A percentile compares a stretch with the other conserved stretches of the same genome.
Evolutionary conservation across 2,888 invertebrate genomes (phyloP).

Genomic region (Criorhina ranunculi): DNA sequence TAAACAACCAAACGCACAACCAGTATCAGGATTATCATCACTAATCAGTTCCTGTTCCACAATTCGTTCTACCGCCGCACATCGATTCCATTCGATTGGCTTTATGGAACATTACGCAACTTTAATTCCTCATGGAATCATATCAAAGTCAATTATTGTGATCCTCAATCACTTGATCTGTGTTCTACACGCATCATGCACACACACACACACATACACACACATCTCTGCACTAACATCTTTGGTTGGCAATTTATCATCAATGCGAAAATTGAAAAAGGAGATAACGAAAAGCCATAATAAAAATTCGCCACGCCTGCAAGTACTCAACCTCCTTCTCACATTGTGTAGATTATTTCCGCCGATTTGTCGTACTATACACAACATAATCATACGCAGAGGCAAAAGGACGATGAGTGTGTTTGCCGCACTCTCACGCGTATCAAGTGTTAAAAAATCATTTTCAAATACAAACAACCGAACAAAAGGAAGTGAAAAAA

Average conservation of each 20-base stretch:
- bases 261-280: conserved; percentile 61
- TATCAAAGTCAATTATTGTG: conserved; percentile 62
- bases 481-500: neutral
- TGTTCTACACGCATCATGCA: conserved; percentile 35
- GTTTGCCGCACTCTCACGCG: neutral
- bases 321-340: conserved; percentile 27
- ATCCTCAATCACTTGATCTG: conserved; percentile 50
- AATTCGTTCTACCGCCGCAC: conserved; percentile 50
- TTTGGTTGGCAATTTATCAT: conserved; percentile 58
- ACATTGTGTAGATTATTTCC: conserved; percentile 51
- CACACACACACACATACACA: neutral
- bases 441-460: conserved; percentile 56
- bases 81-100: conserved; percentile 61
- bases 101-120: conserved; percentile 47
- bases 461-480: conserved; percentile 49
- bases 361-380: conserved; percentile 49
- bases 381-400: conserved; percentile 24
- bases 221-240: conserved; percentile 11
- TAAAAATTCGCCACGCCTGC: conserved; percentile 58
- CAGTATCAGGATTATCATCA: neutral
- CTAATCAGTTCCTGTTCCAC: neutral
- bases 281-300: conserved; percentile 62
- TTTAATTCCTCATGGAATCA: conserved; percentile 61
- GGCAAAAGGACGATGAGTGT: conserved; percentile 30
- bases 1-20: neutral